A percentile compares a stretch with the other conserved stretches of the same genome.
phyloP scores from a whole-genome alignment of 2,113 vertebrate species.

The Apteryx owenii region DNA sequence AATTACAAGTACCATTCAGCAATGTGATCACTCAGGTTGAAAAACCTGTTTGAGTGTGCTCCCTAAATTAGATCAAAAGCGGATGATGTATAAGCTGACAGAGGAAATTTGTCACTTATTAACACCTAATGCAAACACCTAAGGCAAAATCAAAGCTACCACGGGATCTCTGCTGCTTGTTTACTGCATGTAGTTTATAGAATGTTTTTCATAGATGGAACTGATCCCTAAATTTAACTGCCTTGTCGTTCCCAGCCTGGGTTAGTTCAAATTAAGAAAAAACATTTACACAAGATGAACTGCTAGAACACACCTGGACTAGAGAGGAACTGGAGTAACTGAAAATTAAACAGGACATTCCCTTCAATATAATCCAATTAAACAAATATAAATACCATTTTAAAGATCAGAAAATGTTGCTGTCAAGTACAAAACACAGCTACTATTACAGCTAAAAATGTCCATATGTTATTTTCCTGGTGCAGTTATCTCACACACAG shows the following conservation, averaged over 20 bases:
- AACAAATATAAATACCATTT: too few relatives aligned
- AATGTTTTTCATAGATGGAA: neutral
- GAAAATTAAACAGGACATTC: neutral
- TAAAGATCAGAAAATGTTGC: too few relatives aligned
- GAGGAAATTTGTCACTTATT: neutral
- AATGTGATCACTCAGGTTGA: neutral
- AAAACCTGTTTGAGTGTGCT: neutral
- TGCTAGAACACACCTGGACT: neutral
- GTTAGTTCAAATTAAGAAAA: neutral
- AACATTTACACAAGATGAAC: neutral
- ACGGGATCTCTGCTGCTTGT: neutral
- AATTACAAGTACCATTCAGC: neutral
- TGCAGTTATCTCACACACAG: too few relatives aligned
- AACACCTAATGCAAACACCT: neutral
- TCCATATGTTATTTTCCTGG: too few relatives aligned
- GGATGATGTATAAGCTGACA: neutral
- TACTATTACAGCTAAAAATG: too few relatives aligned
- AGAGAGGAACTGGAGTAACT: neutral
- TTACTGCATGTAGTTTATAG: too few relatives aligned
- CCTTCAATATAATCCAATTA: too few relatives aligned
- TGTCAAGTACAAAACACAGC: too few relatives aligned
- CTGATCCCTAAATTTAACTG: too few relatives aligned
- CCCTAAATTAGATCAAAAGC: neutral
- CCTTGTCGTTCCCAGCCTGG: too few relatives aligned
- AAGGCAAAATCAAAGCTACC: neutral